Evolutionary conservation across 2,888 invertebrate species (phyloP).

Genomic region (Cephus spinipes): DNA sequence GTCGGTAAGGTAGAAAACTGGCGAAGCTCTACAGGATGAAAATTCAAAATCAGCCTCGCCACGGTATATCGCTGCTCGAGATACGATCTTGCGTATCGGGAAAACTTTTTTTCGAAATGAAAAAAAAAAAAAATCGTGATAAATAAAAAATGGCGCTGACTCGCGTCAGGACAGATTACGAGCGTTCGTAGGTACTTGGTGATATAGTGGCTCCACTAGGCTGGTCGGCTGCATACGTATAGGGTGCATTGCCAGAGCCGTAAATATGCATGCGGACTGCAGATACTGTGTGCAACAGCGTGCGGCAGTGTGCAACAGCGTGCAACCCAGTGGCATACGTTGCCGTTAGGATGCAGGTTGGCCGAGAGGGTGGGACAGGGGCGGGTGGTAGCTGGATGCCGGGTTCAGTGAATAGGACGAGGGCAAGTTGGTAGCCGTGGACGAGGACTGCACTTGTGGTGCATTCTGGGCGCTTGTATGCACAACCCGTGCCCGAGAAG

Average conservation of each 20-base stretch:
- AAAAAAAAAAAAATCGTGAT: too few species aligned
- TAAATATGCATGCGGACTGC: constrained; percentile 1
- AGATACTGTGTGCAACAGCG: constrained; percentile 1
- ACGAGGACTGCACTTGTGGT: not conserved
- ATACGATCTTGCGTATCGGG: not conserved
- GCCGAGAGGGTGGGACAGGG: not conserved
- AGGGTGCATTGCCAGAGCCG: not conserved
- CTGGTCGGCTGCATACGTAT: not conserved
- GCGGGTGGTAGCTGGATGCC: not conserved
- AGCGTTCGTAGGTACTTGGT: too few species aligned
- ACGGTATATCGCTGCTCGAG: fast-evolving
- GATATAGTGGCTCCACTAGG: too few species aligned
- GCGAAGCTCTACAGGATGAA: not conserved
- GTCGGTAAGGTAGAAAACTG: too few species aligned
- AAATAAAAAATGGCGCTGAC: not conserved
- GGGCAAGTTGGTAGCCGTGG: not conserved
- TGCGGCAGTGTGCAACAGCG: not conserved
- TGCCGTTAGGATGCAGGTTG: constrained; percentile 11
- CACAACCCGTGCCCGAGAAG: not conserved
- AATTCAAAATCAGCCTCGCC: not conserved
- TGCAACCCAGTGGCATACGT: constrained; percentile 5
- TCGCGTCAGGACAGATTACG: too few species aligned
- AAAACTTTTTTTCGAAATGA: too few species aligned
- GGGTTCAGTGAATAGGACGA: not conserved
- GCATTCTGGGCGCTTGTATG: not conserved